A percentile compares a stretch with the other conserved stretches of the same genome.
Evolutionary conservation across 2,797 vertebrate genomes (phyloP).

Genomic region (Cyprinodon diabolis): DNA sequence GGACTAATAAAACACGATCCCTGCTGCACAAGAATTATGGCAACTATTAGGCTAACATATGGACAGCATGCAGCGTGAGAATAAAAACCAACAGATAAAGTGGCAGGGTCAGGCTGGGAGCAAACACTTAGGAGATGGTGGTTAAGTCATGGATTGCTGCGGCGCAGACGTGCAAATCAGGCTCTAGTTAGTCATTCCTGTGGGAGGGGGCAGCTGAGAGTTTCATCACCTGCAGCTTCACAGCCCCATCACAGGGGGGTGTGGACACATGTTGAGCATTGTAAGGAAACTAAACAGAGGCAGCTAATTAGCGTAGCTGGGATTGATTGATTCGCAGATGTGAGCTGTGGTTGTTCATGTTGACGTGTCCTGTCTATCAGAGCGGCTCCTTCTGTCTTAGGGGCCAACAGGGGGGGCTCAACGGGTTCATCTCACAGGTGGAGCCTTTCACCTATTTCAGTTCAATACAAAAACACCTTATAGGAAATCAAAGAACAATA

Average conservation of each 20-base stretch:
- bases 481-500: no score
- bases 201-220: constrained; percentile 43
- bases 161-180: constrained; percentile 68
- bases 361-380: no score
- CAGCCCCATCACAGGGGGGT: constrained; percentile 6
- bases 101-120: constrained; percentile 87
- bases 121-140: constrained; percentile 94
- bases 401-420: no score
- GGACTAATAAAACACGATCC: constrained; percentile 89
- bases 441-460: no score
- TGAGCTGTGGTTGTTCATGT: no score
- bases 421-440: no score
- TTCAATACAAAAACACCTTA: no score
- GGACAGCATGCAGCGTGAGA: constrained; percentile 92
- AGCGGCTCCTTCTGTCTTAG: no score
- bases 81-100: constrained; percentile 96
- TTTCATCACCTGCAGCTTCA: not conserved
- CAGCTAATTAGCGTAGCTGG: no score
- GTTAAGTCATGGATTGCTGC: constrained; percentile 85
- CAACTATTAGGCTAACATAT: constrained; percentile 95
- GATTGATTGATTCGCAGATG: no score
- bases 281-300: no score
- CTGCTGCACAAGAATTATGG: constrained; percentile 94
- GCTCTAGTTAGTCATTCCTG: constrained; percentile 78
- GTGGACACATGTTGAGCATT: constrained; percentile 32